These are phyloP conservation scores for Apostichopus parvimensis DNA, from an alignment of 35 echinoderm and acorn worm genomes.

Conservation along the genomic window DNA sequence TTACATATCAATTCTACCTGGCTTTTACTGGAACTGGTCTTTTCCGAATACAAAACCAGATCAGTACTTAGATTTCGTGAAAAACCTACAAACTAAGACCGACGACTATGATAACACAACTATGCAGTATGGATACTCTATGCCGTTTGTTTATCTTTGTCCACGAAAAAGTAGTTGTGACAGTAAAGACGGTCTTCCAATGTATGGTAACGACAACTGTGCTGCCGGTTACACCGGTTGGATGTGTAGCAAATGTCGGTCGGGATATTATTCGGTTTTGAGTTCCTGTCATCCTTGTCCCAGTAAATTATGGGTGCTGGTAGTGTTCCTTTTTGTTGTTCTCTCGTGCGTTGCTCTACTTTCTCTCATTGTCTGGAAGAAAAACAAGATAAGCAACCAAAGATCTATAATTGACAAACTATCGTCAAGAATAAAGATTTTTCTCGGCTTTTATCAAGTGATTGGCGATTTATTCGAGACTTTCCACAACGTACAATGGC, in stretches of 20 bases:
- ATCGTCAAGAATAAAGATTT: constrained; percentile 27
- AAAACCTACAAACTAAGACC: background rate
- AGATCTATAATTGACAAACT: constrained; percentile 25
- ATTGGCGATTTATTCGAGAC: constrained; percentile 49
- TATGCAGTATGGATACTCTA: background rate
- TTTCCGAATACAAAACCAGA: background rate
- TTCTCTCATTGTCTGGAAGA: constrained; percentile 28
- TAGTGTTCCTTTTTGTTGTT: background rate
- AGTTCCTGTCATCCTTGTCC: constrained; percentile 40
- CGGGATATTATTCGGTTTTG: constrained; percentile 35
- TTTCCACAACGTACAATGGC: constrained; percentile 52
- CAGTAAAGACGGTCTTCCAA: background rate
- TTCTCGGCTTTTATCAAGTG: constrained; percentile 59
- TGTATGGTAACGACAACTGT: background rate
- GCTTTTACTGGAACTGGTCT: constrained; percentile 54
- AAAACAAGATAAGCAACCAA: background rate
- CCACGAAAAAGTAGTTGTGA: background rate
- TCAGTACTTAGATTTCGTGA: constrained; percentile 31
- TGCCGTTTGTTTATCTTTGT: constrained; percentile 38
- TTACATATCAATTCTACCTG: constrained; percentile 34
- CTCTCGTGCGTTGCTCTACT: background rate
- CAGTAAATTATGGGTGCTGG: background rate
- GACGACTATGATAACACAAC: background rate
- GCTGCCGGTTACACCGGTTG: constrained; percentile 45
- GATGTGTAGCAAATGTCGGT: constrained; percentile 44